Evolutionary conservation across 2,888 invertebrate species (phyloP), one percentile per base, ranked within the genome.

Genomic region (Tricholauxania praeusta): DNA sequence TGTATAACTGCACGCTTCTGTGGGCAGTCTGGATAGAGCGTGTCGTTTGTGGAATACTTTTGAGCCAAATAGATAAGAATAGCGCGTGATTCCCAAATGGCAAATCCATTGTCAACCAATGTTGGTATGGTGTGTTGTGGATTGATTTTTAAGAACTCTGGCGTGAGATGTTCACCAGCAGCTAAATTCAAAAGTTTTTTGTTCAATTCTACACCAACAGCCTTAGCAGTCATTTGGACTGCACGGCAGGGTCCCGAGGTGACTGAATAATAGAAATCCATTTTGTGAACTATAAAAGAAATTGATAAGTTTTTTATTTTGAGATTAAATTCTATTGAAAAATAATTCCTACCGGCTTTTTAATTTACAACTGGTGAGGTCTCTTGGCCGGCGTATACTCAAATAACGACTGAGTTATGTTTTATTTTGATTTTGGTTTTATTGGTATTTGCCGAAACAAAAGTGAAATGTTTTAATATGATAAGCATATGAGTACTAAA

Each of bases 81-180:
- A 74, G 94, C 93, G 63, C 94, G 92, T 67, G 95, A 95, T 88
- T 96, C 96, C 90, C 93, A 93, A 69, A 96, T 85, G 32, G 90
- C 86, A 82, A 95, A 92, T 0, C 93, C 95, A 80, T 93, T 92
- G 86, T 96, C 96, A 68, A 93, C 91, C 63, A 96, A 86, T 0
- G 94, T 94, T 1, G 96, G 96, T 72, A 96, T 90, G 51, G 91
- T 91, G 85, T 95, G 95, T 86, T 95, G 94, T 1, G 94, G 94
- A 85, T 94, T 94, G 22, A 94, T 85, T 89, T 92, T 91, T 53
- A 92, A 4, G 80, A 89, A 93, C 80, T 92, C 93, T 0, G 93
- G 92, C 60, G 89, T 91, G 64, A 91, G 78, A 52, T 93, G 92
- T 79, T 92, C 92, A 1, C 90, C 90, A 66, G 87, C 88, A 88